phyloP scores from a whole-genome alignment of 2,888 invertebrate species.

The Ormyrus pomaceus region DNA sequence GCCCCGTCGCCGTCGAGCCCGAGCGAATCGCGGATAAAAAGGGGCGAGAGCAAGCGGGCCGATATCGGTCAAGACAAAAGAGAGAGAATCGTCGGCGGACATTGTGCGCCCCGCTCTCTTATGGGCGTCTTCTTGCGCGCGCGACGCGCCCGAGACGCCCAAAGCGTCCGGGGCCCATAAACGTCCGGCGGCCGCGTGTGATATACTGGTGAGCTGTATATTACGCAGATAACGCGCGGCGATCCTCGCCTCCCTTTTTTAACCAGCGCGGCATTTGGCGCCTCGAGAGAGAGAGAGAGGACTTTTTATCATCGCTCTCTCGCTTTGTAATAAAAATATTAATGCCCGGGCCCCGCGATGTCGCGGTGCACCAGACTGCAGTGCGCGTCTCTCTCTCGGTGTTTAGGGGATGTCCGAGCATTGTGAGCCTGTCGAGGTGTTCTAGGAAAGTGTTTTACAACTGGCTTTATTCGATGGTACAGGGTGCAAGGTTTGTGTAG shows the following conservation, averaged over 20 bases:
- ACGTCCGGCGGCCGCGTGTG: constrained; percentile 64
- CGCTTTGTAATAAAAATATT: constrained; percentile 52
- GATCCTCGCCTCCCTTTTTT: constrained; percentile 48
- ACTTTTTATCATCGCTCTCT: constrained; percentile 22
- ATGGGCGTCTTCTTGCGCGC: too few species aligned
- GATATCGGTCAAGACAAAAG: not conserved
- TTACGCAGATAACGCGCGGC: constrained; percentile 64
- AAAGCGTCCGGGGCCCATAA: constrained; percentile 61
- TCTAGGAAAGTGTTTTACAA: constrained; percentile 39
- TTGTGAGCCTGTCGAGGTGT: constrained; percentile 12
- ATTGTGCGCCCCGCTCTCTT: constrained; percentile 53
- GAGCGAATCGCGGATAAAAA: too few species aligned
- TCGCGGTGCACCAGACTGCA: not conserved
- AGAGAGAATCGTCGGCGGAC: constrained; percentile 9
- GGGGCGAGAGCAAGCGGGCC: too few species aligned
- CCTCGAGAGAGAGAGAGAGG: constrained; percentile 24
- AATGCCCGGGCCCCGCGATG: constrained; percentile 34
- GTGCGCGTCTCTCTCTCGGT: not conserved
- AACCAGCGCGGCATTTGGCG: constrained; percentile 42
- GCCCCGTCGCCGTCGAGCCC: too few species aligned
- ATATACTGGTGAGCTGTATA: constrained; percentile 71
- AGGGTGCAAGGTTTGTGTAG: not conserved
- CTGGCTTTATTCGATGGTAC: constrained; percentile 29
- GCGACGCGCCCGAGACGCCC: constrained; percentile 18
- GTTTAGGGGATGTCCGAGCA: constrained; percentile 3